These are phyloP conservation scores for Mustela erminea DNA, from an alignment of 2,797 vertebrate species.

Conservation along the genomic window DNA sequence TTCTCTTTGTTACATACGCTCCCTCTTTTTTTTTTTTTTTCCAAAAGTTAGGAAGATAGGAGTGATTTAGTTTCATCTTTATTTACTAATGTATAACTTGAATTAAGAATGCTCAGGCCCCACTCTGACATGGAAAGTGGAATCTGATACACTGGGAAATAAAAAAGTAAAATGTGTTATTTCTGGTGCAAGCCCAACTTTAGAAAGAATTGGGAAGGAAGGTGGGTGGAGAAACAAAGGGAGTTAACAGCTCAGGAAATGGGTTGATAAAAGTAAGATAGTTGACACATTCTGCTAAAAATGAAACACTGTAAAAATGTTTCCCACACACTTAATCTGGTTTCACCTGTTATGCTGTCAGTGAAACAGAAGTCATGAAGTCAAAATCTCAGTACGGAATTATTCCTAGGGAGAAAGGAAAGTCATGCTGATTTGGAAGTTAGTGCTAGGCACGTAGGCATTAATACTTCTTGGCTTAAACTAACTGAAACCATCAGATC, in stretches of 20 bases:
- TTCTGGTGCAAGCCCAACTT: slow-evolving; percentile 53
- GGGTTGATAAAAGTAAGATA: slow-evolving; percentile 51
- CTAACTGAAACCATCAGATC: neutral
- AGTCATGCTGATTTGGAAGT: neutral
- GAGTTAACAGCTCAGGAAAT: slow-evolving; percentile 69
- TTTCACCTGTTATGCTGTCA: slow-evolving; percentile 67
- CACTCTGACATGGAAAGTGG: neutral
- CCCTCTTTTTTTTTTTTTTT: neutral
- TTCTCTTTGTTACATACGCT: neutral
- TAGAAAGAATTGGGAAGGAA: slow-evolving; percentile 49
- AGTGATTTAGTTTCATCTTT: neutral
- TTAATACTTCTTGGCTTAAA: neutral
- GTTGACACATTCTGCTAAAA: slow-evolving; percentile 68
- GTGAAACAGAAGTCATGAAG: slow-evolving; percentile 57
- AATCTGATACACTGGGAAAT: neutral
- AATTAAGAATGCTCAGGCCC: neutral
- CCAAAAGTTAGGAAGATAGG: neutral
- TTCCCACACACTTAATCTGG: slow-evolving; percentile 69
- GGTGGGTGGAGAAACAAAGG: slow-evolving; percentile 57
- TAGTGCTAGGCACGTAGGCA: neutral
- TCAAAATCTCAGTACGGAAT: slow-evolving; percentile 30
- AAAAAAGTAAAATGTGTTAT: slow-evolving; percentile 33
- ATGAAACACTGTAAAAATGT: slow-evolving; percentile 45
- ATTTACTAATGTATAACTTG: neutral
- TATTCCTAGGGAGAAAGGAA: neutral